These are phyloP conservation scores for Thamnaconus septentrionalis DNA, from an alignment of 2,113 vertebrate species.

Conservation along the genomic window DNA sequence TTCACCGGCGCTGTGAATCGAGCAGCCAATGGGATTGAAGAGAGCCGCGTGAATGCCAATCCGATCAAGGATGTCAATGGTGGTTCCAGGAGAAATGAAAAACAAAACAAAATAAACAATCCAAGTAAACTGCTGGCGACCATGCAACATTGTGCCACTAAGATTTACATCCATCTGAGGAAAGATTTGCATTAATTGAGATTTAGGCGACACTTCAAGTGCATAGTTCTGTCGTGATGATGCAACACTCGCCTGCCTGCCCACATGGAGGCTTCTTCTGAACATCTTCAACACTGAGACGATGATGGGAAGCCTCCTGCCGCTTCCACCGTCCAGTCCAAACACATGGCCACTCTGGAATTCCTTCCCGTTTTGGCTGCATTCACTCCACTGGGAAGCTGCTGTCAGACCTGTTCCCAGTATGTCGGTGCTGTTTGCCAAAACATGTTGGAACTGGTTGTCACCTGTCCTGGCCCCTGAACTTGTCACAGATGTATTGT, in stretches of 20 bases:
- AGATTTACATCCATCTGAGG: too few species aligned
- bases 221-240: conserved; percentile 3
- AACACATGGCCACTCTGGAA: not conserved
- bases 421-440: conserved; percentile 6
- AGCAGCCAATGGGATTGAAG: too few species aligned
- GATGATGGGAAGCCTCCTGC: conserved; percentile 18
- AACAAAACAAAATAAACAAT: too few species aligned
- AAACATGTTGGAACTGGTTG: conserved; percentile 55
- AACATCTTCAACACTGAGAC: not conserved
- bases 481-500: not conserved
- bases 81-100: too few species aligned
- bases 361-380: conserved; percentile 21
- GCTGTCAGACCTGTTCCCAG: conserved; percentile 35
- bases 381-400: too few species aligned
- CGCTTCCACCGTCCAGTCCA: not conserved
- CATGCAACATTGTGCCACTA: too few species aligned
- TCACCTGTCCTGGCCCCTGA: not conserved
- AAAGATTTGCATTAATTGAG: too few species aligned
- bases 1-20: too few species aligned
- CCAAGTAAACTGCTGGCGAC: too few species aligned
- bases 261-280: not conserved
- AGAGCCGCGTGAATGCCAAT: too few species aligned
- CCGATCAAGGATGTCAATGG: too few species aligned
- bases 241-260: conserved; percentile 28
- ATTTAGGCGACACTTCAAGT: too few species aligned